phyloP scores from a whole-genome alignment of 2,113 vertebrate genomes.

The Guaruba guarouba region DNA sequence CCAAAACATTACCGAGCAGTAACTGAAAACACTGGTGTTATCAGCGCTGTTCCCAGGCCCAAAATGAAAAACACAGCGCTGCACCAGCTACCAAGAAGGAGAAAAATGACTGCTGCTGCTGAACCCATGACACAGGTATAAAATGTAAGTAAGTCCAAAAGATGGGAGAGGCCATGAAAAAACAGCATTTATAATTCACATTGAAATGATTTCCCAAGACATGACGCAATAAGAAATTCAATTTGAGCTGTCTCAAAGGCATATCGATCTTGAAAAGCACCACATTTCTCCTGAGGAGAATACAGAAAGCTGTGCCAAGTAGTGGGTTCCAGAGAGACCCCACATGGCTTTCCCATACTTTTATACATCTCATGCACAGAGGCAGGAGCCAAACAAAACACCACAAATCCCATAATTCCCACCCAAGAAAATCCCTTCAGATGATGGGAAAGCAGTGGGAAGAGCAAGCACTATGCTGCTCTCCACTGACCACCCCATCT shows the following conservation, averaged over 20 bases:
- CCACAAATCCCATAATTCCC: neutral
- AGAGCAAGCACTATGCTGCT: neutral
- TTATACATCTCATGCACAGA: neutral
- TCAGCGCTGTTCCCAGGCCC: no score
- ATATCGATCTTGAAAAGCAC: neutral
- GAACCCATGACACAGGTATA: neutral
- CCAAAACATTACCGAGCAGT: no score
- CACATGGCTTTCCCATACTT: neutral
- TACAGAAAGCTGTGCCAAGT: neutral
- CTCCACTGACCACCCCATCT: fast-evolving
- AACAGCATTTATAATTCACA: neutral
- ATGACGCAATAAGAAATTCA: neutral
- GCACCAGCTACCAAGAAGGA: no score
- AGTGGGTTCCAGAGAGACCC: neutral
- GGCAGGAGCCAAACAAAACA: neutral
- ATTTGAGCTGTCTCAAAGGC: neutral
- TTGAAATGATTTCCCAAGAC: neutral
- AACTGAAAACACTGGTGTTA: no score
- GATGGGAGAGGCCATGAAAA: neutral
- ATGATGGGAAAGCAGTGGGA: neutral
- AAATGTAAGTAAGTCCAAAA: neutral
- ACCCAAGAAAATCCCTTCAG: neutral
- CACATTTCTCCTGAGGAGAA: neutral
- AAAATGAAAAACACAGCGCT: no score
- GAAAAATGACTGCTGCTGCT: no score